Evolutionary conservation across 2,888 invertebrate species (phyloP).

Genomic region (Cephus rjabovi): DNA sequence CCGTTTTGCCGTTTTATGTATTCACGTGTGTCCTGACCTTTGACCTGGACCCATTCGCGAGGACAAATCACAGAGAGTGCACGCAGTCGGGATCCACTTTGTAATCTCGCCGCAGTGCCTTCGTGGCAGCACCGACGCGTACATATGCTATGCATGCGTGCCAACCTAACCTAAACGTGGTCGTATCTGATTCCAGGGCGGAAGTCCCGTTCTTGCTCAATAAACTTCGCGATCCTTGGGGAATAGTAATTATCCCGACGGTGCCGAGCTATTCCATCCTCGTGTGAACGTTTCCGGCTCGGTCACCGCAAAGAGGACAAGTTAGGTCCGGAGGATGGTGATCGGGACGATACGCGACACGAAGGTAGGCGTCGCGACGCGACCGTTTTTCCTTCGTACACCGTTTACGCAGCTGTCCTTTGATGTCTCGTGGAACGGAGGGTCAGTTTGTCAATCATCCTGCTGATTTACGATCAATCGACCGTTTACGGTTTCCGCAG

Average conservation of each 20-base stretch:
- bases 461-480: neutral
- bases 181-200: slow-evolving; percentile 47
- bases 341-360: neutral
- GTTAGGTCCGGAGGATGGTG: neutral
- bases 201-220: slow-evolving; percentile 51
- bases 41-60: slow-evolving; percentile 19
- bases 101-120: slow-evolving; percentile 30
- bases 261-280: neutral
- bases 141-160: neutral
- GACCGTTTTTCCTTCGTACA: neutral
- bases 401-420: neutral
- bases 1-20: neutral
- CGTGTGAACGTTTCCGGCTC: neutral
- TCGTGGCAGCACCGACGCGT: neutral
- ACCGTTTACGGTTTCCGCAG: neutral
- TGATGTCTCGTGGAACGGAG: neutral
- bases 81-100: slow-evolving; percentile 32
- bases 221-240: slow-evolving; percentile 43
- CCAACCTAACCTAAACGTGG: neutral
- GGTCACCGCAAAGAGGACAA: neutral
- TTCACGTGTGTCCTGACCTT: slow-evolving; percentile 17
- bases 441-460: neutral
- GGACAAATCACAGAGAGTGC: slow-evolving; percentile 13
- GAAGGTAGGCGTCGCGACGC: neutral
- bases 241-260: slow-evolving; percentile 37